Evolutionary conservation across 2,888 invertebrate genomes (phyloP), one percentile per base, ranked within the genome.

Genomic region (Athetis lepigone): DNA sequence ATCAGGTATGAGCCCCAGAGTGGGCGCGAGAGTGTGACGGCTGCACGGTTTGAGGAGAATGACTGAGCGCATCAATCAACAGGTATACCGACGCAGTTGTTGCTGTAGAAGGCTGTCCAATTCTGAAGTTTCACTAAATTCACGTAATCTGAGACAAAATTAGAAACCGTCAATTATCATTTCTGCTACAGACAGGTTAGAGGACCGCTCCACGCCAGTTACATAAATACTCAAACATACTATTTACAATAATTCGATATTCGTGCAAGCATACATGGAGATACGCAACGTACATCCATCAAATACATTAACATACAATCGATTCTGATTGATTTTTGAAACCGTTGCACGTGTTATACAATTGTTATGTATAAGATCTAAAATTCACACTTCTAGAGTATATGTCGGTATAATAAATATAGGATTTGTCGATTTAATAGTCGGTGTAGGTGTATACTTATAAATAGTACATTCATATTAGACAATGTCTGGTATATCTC

Each of bases 101-200:
- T 73, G 73, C 71, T 80, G 78, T 80, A 80, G 78, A 74, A 74
- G 23, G 81, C 61, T 49, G 66, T 64, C 81, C 79, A 79, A 75
- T 73, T 79, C 62, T 79, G 78, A 60, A 68, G 78, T 65, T 80
- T 78, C 81, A 77, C 63, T 78, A 79, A 75, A 79, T 79, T 80
- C 78, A 69, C 78, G 78, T 75, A 79, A 79, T 79, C 81, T 79
- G 79, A 78, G 79, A 73, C 60, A 73, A 79, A 79, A 78, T 63
- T 68, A 79, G 21, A 55, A 65, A 77, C 71, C 39, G 51, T 77
- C 63, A 68, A 78, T 80, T 77, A 78, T 80, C 78, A 78, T 78
- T 78, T 77, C 80, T 77, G 52, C 64, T 76, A 70, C 65, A 69
- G 69, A 56, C 19, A 42, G 16, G 63, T 33, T 11, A 19, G 51